Evolutionary conservation across 2,797 vertebrate genomes (phyloP).

Genomic region (Cottoperca gobio): DNA sequence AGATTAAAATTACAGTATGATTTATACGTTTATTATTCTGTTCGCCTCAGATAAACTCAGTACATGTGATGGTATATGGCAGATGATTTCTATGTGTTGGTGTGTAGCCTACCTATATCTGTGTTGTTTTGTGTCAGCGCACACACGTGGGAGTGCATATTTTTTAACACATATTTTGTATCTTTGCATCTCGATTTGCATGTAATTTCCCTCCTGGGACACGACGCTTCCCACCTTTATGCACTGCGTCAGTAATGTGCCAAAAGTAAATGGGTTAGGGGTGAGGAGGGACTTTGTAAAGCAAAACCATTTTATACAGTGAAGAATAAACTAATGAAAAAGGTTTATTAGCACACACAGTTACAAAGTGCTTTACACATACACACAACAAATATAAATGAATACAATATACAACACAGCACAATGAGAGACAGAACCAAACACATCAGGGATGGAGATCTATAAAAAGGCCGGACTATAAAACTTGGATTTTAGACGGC

Average conservation of each 20-base stretch:
- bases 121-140: not conserved
- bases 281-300: constrained; percentile 15
- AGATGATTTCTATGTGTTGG: not conserved
- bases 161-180: constrained; percentile 23
- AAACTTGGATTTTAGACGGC: too few relatives aligned
- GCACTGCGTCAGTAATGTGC: constrained; percentile 4
- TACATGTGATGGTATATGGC: not conserved
- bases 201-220: constrained; percentile 27
- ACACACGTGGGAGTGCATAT: not conserved
- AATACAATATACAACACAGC: too few relatives aligned
- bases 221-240: not conserved
- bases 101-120: not conserved
- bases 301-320: constrained; percentile 7
- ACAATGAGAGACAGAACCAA: too few relatives aligned
- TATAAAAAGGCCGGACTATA: too few relatives aligned
- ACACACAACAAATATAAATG: too few relatives aligned
- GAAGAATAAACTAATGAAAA: constrained; percentile 54
- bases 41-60: constrained; percentile 5
- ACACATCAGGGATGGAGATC: too few relatives aligned
- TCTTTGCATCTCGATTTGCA: constrained; percentile 45
- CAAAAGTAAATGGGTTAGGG: constrained; percentile 24
- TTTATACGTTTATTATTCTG: constrained; percentile 10
- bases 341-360: too few relatives aligned
- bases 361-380: too few relatives aligned
- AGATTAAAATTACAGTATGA: constrained; percentile 8